Evolutionary conservation across 2,797 vertebrate genomes (phyloP).

Genomic region (Pelobates cultripes): DNA sequence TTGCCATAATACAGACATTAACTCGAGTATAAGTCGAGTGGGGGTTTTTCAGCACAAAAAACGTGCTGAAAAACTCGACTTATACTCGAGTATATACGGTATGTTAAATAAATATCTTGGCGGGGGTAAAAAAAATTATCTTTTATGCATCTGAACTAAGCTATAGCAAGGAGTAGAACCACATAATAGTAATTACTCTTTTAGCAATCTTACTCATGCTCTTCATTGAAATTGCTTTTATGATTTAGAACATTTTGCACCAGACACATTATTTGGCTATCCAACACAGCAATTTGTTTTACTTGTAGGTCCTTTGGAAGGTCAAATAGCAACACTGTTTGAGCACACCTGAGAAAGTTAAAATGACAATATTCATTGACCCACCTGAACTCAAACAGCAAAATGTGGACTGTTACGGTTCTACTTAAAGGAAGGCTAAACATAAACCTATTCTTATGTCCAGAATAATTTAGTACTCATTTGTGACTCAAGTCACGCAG

Average conservation of each 20-base stretch:
- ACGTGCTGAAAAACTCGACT: no score
- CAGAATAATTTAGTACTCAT: background rate
- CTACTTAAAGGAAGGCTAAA: background rate
- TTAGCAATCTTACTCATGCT: no score
- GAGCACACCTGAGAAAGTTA: background rate
- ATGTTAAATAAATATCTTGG: no score
- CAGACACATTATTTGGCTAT: background rate
- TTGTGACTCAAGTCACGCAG: background rate
- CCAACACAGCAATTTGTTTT: background rate
- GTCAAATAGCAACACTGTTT: background rate
- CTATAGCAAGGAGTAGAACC: no score
- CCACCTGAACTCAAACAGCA: background rate
- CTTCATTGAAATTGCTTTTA: no score
- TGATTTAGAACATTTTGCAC: background rate
- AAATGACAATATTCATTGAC: constrained; percentile 1
- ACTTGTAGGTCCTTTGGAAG: background rate
- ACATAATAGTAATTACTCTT: no score
- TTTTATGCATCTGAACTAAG: no score
- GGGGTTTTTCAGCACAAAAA: no score
- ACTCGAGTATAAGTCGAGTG: no score
- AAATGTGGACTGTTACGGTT: background rate
- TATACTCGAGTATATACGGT: no score
- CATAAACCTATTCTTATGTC: background rate
- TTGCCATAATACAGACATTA: no score
- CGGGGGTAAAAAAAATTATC: no score